These are phyloP conservation scores for Embiotoca jacksoni DNA, from an alignment of 2,113 vertebrate genomes.

Conservation along the genomic window DNA sequence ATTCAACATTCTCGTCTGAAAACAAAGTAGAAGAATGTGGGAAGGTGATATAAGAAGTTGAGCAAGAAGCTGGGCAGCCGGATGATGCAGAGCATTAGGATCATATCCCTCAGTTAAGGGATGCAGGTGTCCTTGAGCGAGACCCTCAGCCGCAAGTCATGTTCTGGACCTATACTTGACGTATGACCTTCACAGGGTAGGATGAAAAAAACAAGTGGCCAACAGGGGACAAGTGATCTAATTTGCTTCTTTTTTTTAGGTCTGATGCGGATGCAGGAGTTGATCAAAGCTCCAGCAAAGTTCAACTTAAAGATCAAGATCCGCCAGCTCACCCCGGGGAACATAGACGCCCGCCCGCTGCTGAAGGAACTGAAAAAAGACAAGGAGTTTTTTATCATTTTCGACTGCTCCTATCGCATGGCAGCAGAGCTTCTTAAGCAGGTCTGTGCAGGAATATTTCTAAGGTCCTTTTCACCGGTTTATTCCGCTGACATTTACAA, in stretches of 20 bases:
- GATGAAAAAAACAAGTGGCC: neutral
- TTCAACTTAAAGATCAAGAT: constrained; percentile 97
- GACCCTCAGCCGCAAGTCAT: neutral
- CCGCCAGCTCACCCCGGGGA: constrained; percentile 93
- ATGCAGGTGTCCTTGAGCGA: neutral
- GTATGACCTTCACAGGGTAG: neutral
- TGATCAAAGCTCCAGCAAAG: constrained; percentile 98
- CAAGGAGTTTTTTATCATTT: constrained; percentile 95
- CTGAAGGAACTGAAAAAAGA: constrained; percentile 98
- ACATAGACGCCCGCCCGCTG: constrained; percentile 93
- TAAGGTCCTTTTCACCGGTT: neutral
- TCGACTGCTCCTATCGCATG: constrained; percentile 94
- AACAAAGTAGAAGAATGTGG: neutral
- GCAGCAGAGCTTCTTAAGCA: constrained; percentile 95
- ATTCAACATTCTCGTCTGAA: neutral
- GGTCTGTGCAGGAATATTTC: constrained; percentile 78
- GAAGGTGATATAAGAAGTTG: too few species aligned
- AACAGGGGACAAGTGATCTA: neutral
- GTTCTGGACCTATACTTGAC: neutral
- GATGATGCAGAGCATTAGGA: neutral
- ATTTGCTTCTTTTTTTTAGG: constrained; percentile 83
- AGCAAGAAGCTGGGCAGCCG: neutral
- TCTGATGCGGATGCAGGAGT: constrained; percentile 96
- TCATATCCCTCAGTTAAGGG: neutral
- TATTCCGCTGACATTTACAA: neutral